Conservation (phyloP, 1,140 invertebrate genomes). For the Lordiphosa clarofinis region DNA sequence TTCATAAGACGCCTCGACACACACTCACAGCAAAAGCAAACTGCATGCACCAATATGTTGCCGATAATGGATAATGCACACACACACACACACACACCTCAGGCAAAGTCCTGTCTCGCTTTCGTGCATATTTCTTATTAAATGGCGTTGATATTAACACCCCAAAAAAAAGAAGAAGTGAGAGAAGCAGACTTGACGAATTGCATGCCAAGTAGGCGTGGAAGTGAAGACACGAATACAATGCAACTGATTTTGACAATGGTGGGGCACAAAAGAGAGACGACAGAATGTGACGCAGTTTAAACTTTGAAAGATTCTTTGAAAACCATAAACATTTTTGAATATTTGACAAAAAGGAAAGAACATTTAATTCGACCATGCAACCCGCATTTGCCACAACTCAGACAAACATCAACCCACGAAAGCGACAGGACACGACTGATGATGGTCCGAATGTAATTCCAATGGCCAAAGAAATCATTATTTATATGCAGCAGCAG, state of each 20-base stretch:
- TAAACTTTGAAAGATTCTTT: no score
- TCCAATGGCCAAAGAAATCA: constrained; percentile 44
- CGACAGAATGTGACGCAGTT: background rate
- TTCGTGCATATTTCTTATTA: constrained; percentile 48
- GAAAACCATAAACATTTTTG: no score
- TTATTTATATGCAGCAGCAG: constrained; percentile 41
- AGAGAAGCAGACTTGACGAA: constrained; percentile 21
- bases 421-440: no score
- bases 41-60: constrained; percentile 38
- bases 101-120: background rate
- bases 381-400: no score
- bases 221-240: background rate
- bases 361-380: background rate
- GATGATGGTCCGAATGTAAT: no score
- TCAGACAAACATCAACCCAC: no score
- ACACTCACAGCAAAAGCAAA: constrained; percentile 3
- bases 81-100: background rate
- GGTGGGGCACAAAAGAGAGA: constrained; percentile 2
- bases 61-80: constrained; percentile 46
- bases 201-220: constrained; percentile 29
- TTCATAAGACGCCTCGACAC: constrained; percentile 21
- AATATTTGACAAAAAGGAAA: background rate
- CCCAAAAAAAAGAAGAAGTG: constrained; percentile 26
- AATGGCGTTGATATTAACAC: constrained; percentile 49
- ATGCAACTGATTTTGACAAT: constrained; percentile 5